Conservation (phyloP, 2,888 invertebrate genomes). For the Philereme vetulata region DNA sequence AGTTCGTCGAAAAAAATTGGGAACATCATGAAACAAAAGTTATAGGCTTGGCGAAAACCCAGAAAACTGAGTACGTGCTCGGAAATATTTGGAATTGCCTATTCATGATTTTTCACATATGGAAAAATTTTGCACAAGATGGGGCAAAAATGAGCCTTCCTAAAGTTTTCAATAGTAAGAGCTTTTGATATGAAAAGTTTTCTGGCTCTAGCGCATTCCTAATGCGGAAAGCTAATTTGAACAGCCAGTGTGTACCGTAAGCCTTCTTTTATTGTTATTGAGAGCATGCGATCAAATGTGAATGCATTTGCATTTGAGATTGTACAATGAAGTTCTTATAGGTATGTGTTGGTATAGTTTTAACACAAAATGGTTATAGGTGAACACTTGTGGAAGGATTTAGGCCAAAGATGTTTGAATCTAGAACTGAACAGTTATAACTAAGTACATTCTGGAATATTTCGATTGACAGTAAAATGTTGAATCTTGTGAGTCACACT, state of each 20-base stretch:
- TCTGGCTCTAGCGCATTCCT: slow-evolving; percentile 6
- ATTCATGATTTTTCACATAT: slow-evolving; percentile 65
- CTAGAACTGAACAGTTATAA: slow-evolving; percentile 2
- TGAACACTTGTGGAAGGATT: slow-evolving; percentile 1
- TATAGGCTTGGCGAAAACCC: slow-evolving; percentile 67
- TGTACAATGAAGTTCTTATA: not conserved
- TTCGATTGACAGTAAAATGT: too few species aligned
- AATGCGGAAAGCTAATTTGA: slow-evolving; percentile 16
- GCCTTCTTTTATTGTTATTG: slow-evolving; percentile 29
- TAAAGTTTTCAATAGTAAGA: slow-evolving; percentile 41
- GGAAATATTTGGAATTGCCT: slow-evolving; percentile 71
- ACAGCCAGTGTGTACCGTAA: slow-evolving; percentile 9
- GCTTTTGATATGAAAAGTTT: slow-evolving; percentile 33
- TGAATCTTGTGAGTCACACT: not conserved
- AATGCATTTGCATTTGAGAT: slow-evolving; percentile 24
- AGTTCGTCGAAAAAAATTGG: slow-evolving; percentile 16
- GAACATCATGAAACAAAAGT: slow-evolving; percentile 38
- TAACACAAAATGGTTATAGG: too few species aligned
- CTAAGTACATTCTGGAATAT: not conserved
- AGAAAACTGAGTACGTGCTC: slow-evolving; percentile 66
- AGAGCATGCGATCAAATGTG: slow-evolving; percentile 7
- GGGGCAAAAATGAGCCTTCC: slow-evolving; percentile 44
- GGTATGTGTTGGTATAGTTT: not conserved
- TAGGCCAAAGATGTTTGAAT: slow-evolving; percentile 5
- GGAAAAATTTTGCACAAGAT: slow-evolving; percentile 56